Evolutionary conservation across 2,797 vertebrate species (phyloP).

Genomic region (Sphenodon punctatus): DNA sequence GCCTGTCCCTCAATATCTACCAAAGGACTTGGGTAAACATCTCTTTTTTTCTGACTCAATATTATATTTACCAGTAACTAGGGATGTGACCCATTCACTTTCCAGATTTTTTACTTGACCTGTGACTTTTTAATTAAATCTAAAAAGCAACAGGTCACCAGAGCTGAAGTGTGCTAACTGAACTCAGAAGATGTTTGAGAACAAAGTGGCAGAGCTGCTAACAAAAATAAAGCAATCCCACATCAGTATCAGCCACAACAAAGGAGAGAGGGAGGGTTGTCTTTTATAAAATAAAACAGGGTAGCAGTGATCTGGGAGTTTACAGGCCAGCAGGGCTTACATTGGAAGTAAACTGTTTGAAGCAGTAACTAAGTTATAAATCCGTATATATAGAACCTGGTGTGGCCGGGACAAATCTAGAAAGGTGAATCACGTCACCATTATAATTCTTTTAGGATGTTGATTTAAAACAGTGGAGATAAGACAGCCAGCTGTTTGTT

Average conservation of each 20-base stretch:
- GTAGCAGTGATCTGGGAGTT: background rate
- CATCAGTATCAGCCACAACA: background rate
- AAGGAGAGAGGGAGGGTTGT: background rate
- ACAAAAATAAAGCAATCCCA: background rate
- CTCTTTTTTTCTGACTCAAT: background rate
- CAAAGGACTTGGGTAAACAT: background rate
- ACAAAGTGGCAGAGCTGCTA: background rate
- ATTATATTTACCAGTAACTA: background rate
- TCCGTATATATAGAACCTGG: rapidly evolving
- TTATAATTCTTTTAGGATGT: too few species aligned
- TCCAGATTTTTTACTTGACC: background rate
- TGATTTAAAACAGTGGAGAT: too few species aligned
- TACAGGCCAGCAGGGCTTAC: background rate
- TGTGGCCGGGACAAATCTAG: background rate
- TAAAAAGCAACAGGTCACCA: background rate
- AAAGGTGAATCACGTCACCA: too few species aligned
- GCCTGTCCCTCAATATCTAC: background rate
- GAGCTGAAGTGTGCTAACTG: background rate
- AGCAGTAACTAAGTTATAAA: background rate
- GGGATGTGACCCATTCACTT: background rate
- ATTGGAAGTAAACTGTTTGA: rapidly evolving
- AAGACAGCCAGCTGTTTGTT: too few species aligned
- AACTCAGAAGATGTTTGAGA: background rate
- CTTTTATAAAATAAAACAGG: background rate
- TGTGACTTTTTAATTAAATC: background rate